Base-by-base conservation (phyloP, 2,113 vertebrate genomes). In the Tragulus kanchil region DNA sequence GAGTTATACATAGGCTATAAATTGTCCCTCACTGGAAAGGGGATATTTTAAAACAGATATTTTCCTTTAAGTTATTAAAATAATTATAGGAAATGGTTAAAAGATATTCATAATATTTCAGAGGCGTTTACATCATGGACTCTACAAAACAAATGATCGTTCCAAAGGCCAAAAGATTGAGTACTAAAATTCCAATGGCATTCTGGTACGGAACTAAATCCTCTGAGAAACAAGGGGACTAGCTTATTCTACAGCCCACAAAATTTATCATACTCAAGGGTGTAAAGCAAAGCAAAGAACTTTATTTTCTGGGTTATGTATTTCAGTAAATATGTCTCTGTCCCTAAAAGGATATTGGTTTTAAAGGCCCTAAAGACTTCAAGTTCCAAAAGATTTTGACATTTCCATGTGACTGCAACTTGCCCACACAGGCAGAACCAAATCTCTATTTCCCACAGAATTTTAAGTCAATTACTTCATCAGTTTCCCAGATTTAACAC, bases 21-120 rank as follows among this genome's bases (percentile, higher is more conserved):
- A 95, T 96, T 97, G 36, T 90, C n/a, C 50, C 26, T 88, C 78
- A 69, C 73, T 58, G 79, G 85, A 94, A 86, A 92, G 59, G 19
- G 71, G 26, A 94, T 94, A 42, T 92, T 97, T 96, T 82, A 84
- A 90, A 97, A 62, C 21, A 85, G 61, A 28, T 85, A 75, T 96
- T 96, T 98, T 96, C 71, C 94, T 95, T 95, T 85, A 96, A 97
- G 85, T 95, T 94, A 96, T 54, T 90, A 71, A 89, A 93, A 95
- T 97, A 97, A 97, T 97, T 94, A 95, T 75, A 96, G 88, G 77
- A 97, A 97, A 83, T 90, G 5, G 58, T 95, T 97, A 95, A 97
- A 91, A 93, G 36, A 2, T 96, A 91, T 97, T 96, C 96, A 95
- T 92, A 95, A 91, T 56, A 96, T 93, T 95, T 85, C 92, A 96